These are phyloP conservation scores for Dasypolia templi DNA, from an alignment of 2,888 invertebrate species.

Conservation along the genomic window DNA sequence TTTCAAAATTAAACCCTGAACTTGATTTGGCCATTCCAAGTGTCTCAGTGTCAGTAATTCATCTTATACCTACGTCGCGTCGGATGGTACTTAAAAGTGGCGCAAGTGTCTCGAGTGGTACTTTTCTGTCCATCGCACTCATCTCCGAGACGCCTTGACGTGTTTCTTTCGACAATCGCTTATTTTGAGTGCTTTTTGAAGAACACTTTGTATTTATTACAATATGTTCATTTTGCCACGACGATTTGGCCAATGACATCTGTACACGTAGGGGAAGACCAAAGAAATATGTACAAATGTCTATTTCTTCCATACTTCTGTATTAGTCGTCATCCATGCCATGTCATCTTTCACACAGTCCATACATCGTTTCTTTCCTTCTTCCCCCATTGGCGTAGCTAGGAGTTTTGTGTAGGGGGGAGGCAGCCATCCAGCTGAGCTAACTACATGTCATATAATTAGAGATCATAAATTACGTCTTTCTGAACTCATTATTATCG, in stretches of 20 bases:
- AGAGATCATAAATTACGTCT: too few relatives aligned
- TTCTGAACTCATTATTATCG: too few relatives aligned
- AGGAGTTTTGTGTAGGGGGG: too few relatives aligned
- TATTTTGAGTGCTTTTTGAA: conserved; percentile 38
- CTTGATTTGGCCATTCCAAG: background rate
- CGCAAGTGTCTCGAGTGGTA: conserved; percentile 52
- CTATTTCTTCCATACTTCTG: too few relatives aligned
- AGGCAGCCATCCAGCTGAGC: too few relatives aligned
- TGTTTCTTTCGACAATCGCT: conserved; percentile 40
- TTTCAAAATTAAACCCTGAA: conserved; percentile 11
- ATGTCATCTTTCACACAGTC: too few relatives aligned
- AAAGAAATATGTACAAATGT: too few relatives aligned
- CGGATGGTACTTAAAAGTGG: conserved; percentile 37
- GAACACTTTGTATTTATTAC: conserved; percentile 21
- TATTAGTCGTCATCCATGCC: too few relatives aligned
- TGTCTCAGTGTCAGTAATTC: conserved; percentile 27
- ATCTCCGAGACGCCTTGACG: conserved; percentile 34
- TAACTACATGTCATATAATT: too few relatives aligned
- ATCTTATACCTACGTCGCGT: conserved; percentile 15
- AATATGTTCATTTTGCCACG: conserved; percentile 16
- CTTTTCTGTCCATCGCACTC: conserved; percentile 54
- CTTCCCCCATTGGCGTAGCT: too few relatives aligned
- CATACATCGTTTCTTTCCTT: too few relatives aligned
- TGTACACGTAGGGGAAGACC: too few relatives aligned
- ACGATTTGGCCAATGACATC: background rate